Conservation (phyloP, 2,888 invertebrate species). For the Hoplodrina blanda region DNA sequence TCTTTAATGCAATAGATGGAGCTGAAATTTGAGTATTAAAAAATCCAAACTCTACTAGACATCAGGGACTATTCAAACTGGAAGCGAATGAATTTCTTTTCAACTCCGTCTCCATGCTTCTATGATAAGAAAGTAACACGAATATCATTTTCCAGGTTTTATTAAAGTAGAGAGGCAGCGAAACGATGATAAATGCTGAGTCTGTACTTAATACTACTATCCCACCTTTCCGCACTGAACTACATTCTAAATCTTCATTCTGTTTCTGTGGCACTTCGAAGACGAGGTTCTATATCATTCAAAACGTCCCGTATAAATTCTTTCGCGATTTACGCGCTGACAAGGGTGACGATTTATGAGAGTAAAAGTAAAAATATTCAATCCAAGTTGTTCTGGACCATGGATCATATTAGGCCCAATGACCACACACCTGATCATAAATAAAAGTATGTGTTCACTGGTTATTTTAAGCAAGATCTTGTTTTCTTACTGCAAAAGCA, state of each 20-base stretch:
- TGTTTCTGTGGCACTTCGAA: slow-evolving; percentile 39
- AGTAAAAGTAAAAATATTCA: slow-evolving; percentile 53
- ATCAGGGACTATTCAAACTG: not conserved
- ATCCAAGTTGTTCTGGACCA: slow-evolving; percentile 30
- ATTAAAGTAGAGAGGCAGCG: slow-evolving; percentile 11
- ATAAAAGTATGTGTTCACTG: not conserved
- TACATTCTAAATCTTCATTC: slow-evolving; percentile 53
- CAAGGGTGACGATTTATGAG: slow-evolving; percentile 63
- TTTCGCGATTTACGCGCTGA: slow-evolving; percentile 58
- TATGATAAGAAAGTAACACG: slow-evolving; percentile 4
- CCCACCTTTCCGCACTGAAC: slow-evolving; percentile 34
- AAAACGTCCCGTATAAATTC: slow-evolving; percentile 59
- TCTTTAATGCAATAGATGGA: not conserved
- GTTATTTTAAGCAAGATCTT: too few species aligned
- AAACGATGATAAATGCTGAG: slow-evolving; percentile 31
- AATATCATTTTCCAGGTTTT: slow-evolving; percentile 28
- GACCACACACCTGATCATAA: not conserved
- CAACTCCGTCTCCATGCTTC: not conserved
- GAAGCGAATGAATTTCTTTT: not conserved
- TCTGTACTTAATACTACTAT: slow-evolving; percentile 37
- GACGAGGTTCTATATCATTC: slow-evolving; percentile 58
- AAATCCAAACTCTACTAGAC: not conserved
- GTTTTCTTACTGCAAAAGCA: not conserved
- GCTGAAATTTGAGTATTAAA: not conserved
- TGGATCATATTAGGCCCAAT: slow-evolving; percentile 12